Evolutionary conservation across 2,888 invertebrate species (phyloP), one percentile per base, ranked within the genome.

Genomic region (Heliconius charithonia): DNA sequence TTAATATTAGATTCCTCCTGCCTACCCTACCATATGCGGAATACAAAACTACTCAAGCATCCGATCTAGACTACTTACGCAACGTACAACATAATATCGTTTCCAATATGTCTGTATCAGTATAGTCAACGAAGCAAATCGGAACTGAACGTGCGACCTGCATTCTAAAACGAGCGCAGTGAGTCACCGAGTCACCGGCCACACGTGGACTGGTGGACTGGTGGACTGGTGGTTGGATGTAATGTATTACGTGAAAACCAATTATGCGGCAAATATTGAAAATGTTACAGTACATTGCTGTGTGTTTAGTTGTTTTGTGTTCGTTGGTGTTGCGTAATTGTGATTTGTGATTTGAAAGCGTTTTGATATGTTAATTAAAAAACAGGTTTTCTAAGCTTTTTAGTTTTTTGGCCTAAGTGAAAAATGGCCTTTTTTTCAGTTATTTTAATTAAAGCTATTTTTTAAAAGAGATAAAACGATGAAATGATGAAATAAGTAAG

Each of bases 231-330:
- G 22, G 51, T 51, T 45, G 13, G 45, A 76, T 66, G 45, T 69
- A 67, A 37, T 7, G n/a, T 77, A 22, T 71, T 69, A 67, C 72
- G 70, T 78, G 72, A 70, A 73, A 78, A 73, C 78, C 69, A 67
- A 78, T 80, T 78, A 76, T 76, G 29, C 59, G 29, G 69, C 59
- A 67, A 76, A 80, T 76, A 80, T 80, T 66, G 51, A 78, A 37
- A 62, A 41, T 73, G 67, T 59, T 72, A 51, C 51, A 45, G 29
- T 22, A 27, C 19, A 71, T 22, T 77, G 22, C n/a, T 37, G n/a
- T 29, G 41, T 51, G 32, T 37, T 37, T 10, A 37, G 37, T 37
- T 37, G 37, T 37, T 37, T n/a, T n/a, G 45, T n/a, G 22, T 56
- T 72, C 62, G n/a, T 41, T 32, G 29, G 45, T 67, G 29, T 73